Base-by-base conservation (phyloP, 2,113 vertebrate species). In the Cathartes aura region DNA sequence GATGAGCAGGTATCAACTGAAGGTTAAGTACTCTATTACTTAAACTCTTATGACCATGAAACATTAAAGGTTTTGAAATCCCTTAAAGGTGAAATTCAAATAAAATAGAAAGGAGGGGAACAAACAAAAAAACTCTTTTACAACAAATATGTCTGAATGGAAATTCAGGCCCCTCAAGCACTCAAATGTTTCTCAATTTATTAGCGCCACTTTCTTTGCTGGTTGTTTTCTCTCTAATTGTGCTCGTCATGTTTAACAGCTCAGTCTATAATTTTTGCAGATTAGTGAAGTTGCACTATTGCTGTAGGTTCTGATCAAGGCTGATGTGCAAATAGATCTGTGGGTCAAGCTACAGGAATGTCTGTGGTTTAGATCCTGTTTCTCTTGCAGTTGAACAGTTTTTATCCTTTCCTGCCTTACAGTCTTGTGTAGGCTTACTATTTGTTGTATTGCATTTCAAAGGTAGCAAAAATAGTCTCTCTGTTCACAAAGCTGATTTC, bases 231-330 rank as follows among this genome's bases (percentile, higher is more conserved):
- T 52, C 58, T 58, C 42, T 72, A 88, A 85, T 79, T 76, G 43
- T 70, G 66, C 29, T 50, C 2, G 0, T 80, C 27, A 32, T n/a
- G 26, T 95, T 80, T 87, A 93, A 79, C 60, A 85, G 56, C 36
- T 87, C 40, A 68, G 84, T 26, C 67, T 43, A 64, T 66, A 24
- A 82, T 70, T 92, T 94, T 82, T 70, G 40, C 22, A 94, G 73
- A 94, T 80, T 88, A 94, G 82, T 80, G 48, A 96, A 91, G 85
- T 64, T 42, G 48, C 36, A 75, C 24, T 93, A 34, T 68, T 93
- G 60, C 38, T 88, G 38, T 47, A 93, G 32, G 64, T 92, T 95
- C 56, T 87, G 73, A 87, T 74, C 42, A 81, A 83, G 32, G 23
- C 45, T 89, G 68, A 82, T 79, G 52, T 36, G 34, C 23, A 90